Base-by-base conservation (phyloP, 2,797 vertebrate genomes). In the Acomys russatus region DNA sequence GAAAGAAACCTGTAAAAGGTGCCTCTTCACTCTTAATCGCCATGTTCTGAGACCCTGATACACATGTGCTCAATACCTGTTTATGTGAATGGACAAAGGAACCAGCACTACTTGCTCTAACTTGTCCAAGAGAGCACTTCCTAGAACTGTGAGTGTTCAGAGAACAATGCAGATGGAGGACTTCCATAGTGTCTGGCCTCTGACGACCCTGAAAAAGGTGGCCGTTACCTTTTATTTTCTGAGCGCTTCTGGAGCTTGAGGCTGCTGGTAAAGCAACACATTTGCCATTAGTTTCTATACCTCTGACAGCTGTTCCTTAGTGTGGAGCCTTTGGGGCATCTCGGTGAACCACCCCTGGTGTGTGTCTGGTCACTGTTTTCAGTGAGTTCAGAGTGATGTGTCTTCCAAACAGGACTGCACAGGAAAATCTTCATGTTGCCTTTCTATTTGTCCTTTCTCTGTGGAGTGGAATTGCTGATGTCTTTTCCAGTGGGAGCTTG, bases 211-310 rank as follows among this genome's bases (percentile, higher is more conserved):
- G 23, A n/a, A 71, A 76, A 63, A 51, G 35, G 35, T 4, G 44
- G 17, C 23, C n/a, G 14, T 54, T 90, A 7, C 64, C 68, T 92
- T 83, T 90, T 68, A 30, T 44, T 76, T 88, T 95, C 56, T 85
- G 18, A 66, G 8, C 0, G 14, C 76, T 51, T 76, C 44, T 66
- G 20, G 56, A 30, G n/a, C n/a, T 54, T 56, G n/a, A 44, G 33
- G 92, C 38, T 80, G 63, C 12, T 78, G 77, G 91, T 88, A 68
- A 88, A 92, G 61, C 25, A 35, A 38, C 7, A 86, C 23, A 59
- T 54, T 96, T 73, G 59, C 54, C 5, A 38, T 33, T 20, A 93
- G 64, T 35, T 33, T 66, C 44, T 85, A 25, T 51, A 49, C 49
- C 74, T 94, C 66, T 71, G 56, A 94, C 1, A 90, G 59, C 74